Base-by-base conservation (phyloP, 2,797 vertebrate species). In the Oophaga sylvatica region DNA sequence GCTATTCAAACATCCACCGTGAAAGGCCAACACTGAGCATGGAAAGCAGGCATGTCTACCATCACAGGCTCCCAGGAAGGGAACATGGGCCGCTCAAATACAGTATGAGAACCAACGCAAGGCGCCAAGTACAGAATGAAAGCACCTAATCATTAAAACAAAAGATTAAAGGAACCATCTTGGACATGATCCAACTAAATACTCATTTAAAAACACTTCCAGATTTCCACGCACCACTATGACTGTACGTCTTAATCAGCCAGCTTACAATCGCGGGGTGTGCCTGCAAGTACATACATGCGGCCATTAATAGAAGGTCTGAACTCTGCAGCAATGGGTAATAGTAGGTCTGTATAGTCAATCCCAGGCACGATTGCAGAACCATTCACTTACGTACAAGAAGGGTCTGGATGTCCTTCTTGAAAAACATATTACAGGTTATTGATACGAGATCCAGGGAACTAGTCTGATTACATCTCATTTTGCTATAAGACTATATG, bases 111-210 rank as follows among this genome's bases (percentile, higher is more conserved):
- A 65, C 62, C 9, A 57, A 84, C 71, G 6, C 0, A 57, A 60
- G 22, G 31, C 12, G 2, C 45, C 22, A 83, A 57, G 56, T 16
- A 79, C 29, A 41, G 60, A 13, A 13, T 48, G 35, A 45, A 26
- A 10, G 62, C 35, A 17, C 41, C 65, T 68, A 82, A 12, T 82
- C 68, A 82, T 82, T 82, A 82, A 53, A 53, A 15, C 31, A 10
- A 5, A 6, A 9, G 48, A 22, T 80, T 59, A 83, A 31, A 71
- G 71, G 19, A n/a, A 45, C 45, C 17, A 35, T 11, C 20, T 67
- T 68, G 41, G 29, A 68, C 22, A 56, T 11, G 62, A 48, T n/a
- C 59, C 60, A 81, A 65, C 80, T 9, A 17, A 67, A 82, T 82
- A 68, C 63, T 56, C n/a, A 67, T 68, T 68, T 7, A 26, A 53